Conservation (phyloP, 2,113 vertebrate species). For the Aptenodytes forsteri region DNA sequence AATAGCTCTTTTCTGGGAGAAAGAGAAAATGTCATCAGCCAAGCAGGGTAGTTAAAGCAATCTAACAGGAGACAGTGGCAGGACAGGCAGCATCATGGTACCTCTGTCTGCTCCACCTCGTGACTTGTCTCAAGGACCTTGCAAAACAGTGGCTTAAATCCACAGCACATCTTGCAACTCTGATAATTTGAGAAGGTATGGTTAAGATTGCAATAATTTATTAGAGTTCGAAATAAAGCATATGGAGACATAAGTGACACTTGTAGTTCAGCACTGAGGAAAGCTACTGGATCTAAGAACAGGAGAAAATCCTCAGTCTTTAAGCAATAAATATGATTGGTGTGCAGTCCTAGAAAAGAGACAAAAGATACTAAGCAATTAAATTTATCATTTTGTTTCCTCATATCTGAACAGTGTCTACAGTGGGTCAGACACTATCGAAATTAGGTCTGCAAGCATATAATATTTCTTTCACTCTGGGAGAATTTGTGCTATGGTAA, state of each 20-base stretch:
- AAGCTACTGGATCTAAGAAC: neutral
- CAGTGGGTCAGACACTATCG: neutral
- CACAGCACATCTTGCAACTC: neutral
- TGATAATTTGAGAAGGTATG: neutral
- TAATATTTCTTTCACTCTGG: neutral
- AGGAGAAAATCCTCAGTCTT: neutral
- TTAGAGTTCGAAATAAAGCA: neutral
- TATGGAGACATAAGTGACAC: neutral
- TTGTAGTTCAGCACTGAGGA: neutral
- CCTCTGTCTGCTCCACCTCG: rapidly evolving
- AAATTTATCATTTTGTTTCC: neutral
- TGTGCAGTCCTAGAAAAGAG: neutral
- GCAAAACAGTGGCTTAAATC: neutral
- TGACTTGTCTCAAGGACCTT: neutral
- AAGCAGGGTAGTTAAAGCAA: neutral
- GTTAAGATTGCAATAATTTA: neutral
- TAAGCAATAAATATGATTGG: neutral
- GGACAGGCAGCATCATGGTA: neutral
- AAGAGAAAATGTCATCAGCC: neutral
- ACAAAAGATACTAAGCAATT: neutral
- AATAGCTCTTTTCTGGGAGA: neutral
- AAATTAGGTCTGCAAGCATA: neutral
- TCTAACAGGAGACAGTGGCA: neutral
- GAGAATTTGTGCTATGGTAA: neutral
- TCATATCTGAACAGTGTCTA: neutral